These are phyloP conservation scores for Trematomus loennbergii DNA, from an alignment of 2,113 vertebrate genomes.

Conservation along the genomic window DNA sequence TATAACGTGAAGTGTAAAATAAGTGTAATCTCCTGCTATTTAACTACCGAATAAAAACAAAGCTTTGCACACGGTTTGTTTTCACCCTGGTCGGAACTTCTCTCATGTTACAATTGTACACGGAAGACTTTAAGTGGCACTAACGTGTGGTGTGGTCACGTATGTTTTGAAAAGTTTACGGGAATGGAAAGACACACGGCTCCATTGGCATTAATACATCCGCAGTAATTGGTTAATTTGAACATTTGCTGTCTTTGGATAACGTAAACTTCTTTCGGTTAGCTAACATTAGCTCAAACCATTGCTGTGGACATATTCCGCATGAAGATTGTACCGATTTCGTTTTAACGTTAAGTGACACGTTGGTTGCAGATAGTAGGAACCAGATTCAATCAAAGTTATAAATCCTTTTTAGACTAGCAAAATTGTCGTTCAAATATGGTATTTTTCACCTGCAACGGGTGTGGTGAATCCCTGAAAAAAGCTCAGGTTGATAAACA, in stretches of 20 bases:
- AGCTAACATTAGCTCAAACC: constrained; percentile 7
- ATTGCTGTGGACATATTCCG: not conserved
- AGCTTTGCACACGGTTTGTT: accelerated
- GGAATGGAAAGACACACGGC: not conserved
- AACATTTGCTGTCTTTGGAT: too few relatives aligned
- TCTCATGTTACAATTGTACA: not conserved
- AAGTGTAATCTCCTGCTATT: accelerated
- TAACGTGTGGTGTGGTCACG: constrained; percentile 18
- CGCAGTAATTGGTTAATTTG: accelerated
- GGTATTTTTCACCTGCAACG: constrained; percentile 95
- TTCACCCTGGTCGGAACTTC: constrained; percentile 30
- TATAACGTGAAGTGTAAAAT: not conserved
- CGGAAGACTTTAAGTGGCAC: constrained; percentile 41
- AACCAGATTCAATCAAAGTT: not conserved
- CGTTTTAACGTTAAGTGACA: not conserved
- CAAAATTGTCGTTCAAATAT: constrained; percentile 71
- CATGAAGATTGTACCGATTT: not conserved
- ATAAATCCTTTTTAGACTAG: not conserved
- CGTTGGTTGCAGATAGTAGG: not conserved
- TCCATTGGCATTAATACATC: not conserved
- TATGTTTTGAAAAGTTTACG: constrained; percentile 68
- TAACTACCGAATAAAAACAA: too few relatives aligned
- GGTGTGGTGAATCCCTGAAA: constrained; percentile 94
- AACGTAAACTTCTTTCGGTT: not conserved
- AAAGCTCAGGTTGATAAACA: constrained; percentile 96